Conservation (phyloP, 2,888 invertebrate genomes). For the Thereva nobilitata region DNA sequence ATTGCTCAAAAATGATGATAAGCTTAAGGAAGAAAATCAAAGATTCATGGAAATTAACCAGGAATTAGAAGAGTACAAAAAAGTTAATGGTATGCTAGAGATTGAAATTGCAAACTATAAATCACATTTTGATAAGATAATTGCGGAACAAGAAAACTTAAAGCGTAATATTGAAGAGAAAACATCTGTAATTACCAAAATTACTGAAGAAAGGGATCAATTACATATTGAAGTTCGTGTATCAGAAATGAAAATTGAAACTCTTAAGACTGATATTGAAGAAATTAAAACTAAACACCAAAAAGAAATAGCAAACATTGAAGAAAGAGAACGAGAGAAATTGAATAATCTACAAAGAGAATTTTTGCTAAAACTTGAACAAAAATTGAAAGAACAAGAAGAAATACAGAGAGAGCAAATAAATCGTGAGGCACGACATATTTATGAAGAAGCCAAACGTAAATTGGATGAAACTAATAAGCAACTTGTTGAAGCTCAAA, state of each 20-base stretch:
- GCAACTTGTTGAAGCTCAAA: constrained; percentile 58
- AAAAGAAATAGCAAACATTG: constrained; percentile 46
- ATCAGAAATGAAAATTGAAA: constrained; percentile 50
- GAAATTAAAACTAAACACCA: constrained; percentile 49
- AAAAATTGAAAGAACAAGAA: constrained; percentile 47
- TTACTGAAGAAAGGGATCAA: constrained; percentile 54
- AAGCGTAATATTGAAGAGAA: constrained; percentile 50
- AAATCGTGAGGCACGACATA: constrained; percentile 63
- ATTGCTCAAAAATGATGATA: constrained; percentile 54
- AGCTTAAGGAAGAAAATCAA: constrained; percentile 52
- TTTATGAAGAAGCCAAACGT: constrained; percentile 60
- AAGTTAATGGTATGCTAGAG: constrained; percentile 50
- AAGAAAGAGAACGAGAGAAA: constrained; percentile 48
- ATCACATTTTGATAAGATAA: constrained; percentile 33
- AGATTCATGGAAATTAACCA: constrained; percentile 41
- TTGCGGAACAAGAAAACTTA: constrained; percentile 44
- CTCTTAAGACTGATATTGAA: constrained; percentile 50
- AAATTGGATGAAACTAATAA: constrained; percentile 59
- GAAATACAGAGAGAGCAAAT: constrained; percentile 59
- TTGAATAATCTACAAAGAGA: constrained; percentile 47
- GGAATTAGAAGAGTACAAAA: constrained; percentile 49
- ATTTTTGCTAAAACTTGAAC: constrained; percentile 45
- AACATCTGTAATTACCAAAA: constrained; percentile 51
- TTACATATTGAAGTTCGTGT: constrained; percentile 50
- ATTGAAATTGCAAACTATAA: constrained; percentile 48